Base-by-base conservation (phyloP, 2,113 vertebrate genomes). In the Rhinopithecus roxellana region DNA sequence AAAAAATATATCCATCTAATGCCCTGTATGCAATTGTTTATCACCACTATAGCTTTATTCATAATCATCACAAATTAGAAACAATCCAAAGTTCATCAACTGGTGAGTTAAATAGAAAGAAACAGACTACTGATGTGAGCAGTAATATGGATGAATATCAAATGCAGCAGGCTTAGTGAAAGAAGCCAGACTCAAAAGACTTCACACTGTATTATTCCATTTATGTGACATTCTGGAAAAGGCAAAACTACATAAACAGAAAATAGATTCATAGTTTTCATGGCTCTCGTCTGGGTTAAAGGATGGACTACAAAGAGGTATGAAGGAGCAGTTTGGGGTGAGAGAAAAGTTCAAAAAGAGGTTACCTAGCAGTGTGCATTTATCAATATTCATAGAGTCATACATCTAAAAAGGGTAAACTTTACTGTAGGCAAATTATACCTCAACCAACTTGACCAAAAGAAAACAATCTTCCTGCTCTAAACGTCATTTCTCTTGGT, bases 401-500 rank as follows among this genome's bases (percentile, higher is more conserved):
- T 30, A n/a, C 5, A 64, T 13, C 23, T 74, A 35, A 81, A 89
- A 64, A 83, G 9, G 3, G 32, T 3, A 48, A 48, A 40, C 64
- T 82, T 70, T 57, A 69, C 11, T 78, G 2, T 43, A 23, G 59
- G 1, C n/a, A 69, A 72, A 87, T 32, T 93, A 75, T 59, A 45
- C 17, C 20, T 91, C 69, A 84, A 77, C 25, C n/a, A 85, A 13
- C n/a, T 59, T 89, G 10, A 92, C 38, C 23, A n/a, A 70, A 85
- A 84, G 9, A 35, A n/a, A 74, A 23, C 38, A 64, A 8, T 25
- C 50, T n/a, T 89, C 45, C 27, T 82, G 11, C 50, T n/a, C 50
- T 90, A 78, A 82, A 85, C 35, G 87, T 48, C 22, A 83, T 90
- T 89, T 94, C 85, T 96, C 48, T 77, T 96, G 14, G 25, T 78